Evolutionary conservation across 2,888 invertebrate genomes (phyloP), one percentile per base, ranked within the genome.

Genomic region (Pammene aurita): DNA sequence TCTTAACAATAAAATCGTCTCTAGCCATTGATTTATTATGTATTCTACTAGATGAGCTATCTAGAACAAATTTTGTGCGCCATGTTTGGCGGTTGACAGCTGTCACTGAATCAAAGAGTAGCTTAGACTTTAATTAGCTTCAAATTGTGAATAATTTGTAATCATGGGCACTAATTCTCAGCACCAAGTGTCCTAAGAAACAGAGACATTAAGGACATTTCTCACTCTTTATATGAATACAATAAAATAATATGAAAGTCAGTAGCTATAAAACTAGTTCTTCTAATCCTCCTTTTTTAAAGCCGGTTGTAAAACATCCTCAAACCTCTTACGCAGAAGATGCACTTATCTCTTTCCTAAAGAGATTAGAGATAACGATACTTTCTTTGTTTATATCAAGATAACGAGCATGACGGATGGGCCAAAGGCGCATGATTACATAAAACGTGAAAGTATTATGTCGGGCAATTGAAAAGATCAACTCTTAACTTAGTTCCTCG

Each of bases 361-460:
- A 80, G 81, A 82, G 81, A 79, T 80, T 81, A 81, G 76, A 81
- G 80, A 84, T 84, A 84, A 71, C 73, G 76, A 75, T 81, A 86
- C 85, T 87, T 86, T 87, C 86, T 78, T 87, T 82, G 83, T 81
- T 79, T 75, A 82, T 82, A 87, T 87, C 86, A 77, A 87, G 87
- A 87, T 88, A 87, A 87, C 82, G 79, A 75, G 84, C 84, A 86
- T 86, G 87, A 86, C 84, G 82, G 86, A 87, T 86, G 86, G 85
- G 84, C 83, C 80, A 83, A 82, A 85, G 82, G 84, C 83, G 82
- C 83, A 83, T 83, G 83, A 84, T 88, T 88, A 85, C 85, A 82
- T 88, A 87, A 85, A 85, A 85, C 86, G 87, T 84, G 88, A 88
- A 88, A 88, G 88, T 88, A 84, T 85, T 82, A 86, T 82, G 81